phyloP scores from a whole-genome alignment of 2,888 invertebrate genomes.

The Margaritifera margaritifera region DNA sequence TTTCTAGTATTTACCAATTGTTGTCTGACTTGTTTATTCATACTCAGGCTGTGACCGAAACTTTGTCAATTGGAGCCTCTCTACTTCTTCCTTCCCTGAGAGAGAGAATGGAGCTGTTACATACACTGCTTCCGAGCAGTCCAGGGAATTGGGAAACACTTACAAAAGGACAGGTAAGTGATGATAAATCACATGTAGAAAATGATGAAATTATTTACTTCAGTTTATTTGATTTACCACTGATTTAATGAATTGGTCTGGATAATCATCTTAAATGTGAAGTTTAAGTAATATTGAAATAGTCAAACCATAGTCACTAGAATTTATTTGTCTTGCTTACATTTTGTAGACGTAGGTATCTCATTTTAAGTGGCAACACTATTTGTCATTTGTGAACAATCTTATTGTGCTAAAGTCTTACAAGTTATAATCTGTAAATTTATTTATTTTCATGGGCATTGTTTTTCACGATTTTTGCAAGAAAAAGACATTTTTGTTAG shows the following conservation, averaged over 20 bases:
- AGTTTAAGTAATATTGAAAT: too few species aligned
- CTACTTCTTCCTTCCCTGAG: conserved; percentile 78
- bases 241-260: neutral
- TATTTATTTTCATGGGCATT: too few species aligned
- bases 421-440: too few species aligned
- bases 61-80: conserved; percentile 78
- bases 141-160: conserved; percentile 74
- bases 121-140: conserved; percentile 77
- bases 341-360: too few species aligned
- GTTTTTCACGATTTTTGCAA: too few species aligned
- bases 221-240: neutral
- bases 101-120: conserved; percentile 78
- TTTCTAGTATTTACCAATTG: neutral
- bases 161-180: conserved; percentile 76
- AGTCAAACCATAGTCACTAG: too few species aligned
- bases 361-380: too few species aligned
- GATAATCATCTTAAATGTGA: too few species aligned
- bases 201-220: conserved; percentile 1
- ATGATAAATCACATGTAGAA: neutral
- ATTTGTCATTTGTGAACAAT: too few species aligned
- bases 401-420: too few species aligned
- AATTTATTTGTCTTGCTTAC: too few species aligned
- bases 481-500: too few species aligned
- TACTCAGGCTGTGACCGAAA: conserved; percentile 75
- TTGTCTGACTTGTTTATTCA: neutral